Conservation (phyloP, 2,113 vertebrate species). For the Carassius auratus region DNA sequence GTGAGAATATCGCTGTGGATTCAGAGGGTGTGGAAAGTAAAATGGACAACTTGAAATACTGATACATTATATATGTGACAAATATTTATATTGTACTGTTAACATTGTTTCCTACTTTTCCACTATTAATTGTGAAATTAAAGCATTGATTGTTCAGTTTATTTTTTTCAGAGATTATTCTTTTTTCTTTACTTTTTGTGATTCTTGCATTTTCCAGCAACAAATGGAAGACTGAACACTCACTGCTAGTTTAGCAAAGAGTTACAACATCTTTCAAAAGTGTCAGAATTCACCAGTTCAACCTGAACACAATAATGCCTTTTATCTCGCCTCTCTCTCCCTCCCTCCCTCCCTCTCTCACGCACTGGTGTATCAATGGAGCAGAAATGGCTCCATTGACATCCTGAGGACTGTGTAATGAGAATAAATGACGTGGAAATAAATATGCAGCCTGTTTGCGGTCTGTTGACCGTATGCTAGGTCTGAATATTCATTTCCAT, state of each 20-base stretch:
- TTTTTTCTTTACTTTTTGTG: too few species aligned
- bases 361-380: constrained; percentile 67
- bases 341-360: constrained; percentile 9
- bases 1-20: constrained; percentile 4
- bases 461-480: constrained; percentile 65
- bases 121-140: constrained; percentile 19
- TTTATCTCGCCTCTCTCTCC: constrained; percentile 41
- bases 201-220: constrained; percentile 65
- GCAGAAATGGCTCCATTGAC: constrained; percentile 74
- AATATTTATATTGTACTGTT: not conserved
- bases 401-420: constrained; percentile 76
- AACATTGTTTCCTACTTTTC: not conserved
- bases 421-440: constrained; percentile 82
- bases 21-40: not conserved
- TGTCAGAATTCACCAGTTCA: constrained; percentile 74
- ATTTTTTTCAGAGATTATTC: not conserved
- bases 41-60: too few species aligned
- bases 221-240: constrained; percentile 63
- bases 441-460: constrained; percentile 76
- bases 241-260: constrained; percentile 65
- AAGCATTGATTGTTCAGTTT: not conserved
- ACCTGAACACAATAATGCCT: constrained; percentile 67
- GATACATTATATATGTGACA: not conserved
- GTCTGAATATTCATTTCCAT: constrained; percentile 68
- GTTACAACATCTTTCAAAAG: constrained; percentile 74